Evolutionary conservation across 2,113 vertebrate genomes (phyloP).

Genomic region (Tragelaphus scriptus): DNA sequence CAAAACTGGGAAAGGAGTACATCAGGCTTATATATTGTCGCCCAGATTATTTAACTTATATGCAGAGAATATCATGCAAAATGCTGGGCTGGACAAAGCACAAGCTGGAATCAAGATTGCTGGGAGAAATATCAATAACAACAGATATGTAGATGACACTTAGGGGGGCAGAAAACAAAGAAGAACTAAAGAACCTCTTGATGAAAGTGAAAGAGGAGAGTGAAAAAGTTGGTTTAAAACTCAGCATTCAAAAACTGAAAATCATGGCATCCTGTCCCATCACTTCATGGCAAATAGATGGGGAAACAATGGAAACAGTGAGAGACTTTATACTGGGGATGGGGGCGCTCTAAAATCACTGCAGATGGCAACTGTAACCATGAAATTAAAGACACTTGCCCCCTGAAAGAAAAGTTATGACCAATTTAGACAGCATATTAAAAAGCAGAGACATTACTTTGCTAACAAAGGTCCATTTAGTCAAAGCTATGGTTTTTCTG

Average conservation of each 20-base stretch:
- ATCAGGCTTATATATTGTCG: background rate
- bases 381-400: background rate
- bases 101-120: background rate
- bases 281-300: background rate
- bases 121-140: background rate
- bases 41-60: background rate
- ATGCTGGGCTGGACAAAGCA: background rate
- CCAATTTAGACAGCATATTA: background rate
- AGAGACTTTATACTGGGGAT: too few species aligned
- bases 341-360: accelerated
- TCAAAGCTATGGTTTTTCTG: background rate
- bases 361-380: background rate
- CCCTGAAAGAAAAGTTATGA: background rate
- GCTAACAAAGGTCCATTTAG: accelerated
- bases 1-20: background rate
- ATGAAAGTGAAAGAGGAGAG: background rate
- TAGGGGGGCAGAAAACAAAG: background rate
- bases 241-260: background rate
- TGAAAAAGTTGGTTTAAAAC: background rate
- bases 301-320: background rate
- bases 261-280: background rate
- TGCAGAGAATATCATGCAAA: background rate
- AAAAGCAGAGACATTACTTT: background rate
- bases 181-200: background rate
- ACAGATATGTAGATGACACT: accelerated